Evolutionary conservation across 2,888 invertebrate genomes (phyloP).

Genomic region (Ischnus inquisitorius): DNA sequence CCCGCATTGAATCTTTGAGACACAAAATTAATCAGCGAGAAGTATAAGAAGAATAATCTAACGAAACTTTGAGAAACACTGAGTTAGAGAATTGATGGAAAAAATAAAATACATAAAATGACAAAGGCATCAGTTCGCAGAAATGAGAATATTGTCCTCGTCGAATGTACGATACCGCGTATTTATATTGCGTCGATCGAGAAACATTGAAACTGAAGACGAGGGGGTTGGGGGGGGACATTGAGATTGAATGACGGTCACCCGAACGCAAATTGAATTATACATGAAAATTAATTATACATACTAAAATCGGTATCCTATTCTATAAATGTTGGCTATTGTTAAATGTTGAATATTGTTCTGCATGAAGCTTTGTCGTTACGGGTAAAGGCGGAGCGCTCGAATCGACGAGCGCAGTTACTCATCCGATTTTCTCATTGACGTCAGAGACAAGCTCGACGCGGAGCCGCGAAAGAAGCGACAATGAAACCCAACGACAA

Average conservation of each 20-base stretch:
- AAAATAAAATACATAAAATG: conserved; percentile 62
- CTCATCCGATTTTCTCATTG: conserved; percentile 15
- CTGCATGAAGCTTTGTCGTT: conserved; percentile 76
- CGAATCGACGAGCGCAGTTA: conserved; percentile 15
- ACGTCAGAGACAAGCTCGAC: conserved; percentile 18
- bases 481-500: conserved; percentile 65
- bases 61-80: conserved; percentile 79
- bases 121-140: conserved; percentile 45
- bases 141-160: conserved; percentile 21
- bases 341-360: conserved; percentile 85
- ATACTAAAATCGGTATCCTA: conserved; percentile 83
- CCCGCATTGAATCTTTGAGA: conserved; percentile 9
- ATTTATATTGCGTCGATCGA: conserved; percentile 54
- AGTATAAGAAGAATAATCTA: conserved; percentile 8
- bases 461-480: background rate
- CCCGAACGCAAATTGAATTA: conserved; percentile 60
- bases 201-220: conserved; percentile 12
- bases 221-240: conserved; percentile 11
- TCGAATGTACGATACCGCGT: conserved; percentile 29
- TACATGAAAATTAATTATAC: conserved; percentile 76
- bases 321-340: conserved; percentile 85
- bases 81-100: conserved; percentile 66
- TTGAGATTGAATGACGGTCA: conserved; percentile 44
- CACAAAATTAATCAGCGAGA: background rate
- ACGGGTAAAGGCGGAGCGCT: conserved; percentile 56